Evolutionary conservation across 2,797 vertebrate species (phyloP).

Genomic region (Chromobotia macracanthus): DNA sequence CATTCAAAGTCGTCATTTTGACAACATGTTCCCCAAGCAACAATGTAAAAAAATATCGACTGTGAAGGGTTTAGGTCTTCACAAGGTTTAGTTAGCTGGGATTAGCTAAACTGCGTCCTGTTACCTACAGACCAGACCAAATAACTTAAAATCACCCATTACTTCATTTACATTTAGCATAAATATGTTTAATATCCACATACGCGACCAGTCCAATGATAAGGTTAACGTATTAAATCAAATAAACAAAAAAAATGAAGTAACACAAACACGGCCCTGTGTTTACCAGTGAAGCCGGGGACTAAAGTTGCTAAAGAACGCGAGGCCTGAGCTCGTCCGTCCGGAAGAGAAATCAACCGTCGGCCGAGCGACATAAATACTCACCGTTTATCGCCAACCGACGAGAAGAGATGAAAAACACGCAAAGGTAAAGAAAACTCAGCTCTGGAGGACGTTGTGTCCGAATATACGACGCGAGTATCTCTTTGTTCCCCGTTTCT

Average conservation of each 20-base stretch:
- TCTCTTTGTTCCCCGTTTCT: slow-evolving; percentile 67
- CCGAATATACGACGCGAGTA: slow-evolving; percentile 45
- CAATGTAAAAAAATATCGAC: neutral
- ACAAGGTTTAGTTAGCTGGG: slow-evolving; percentile 4
- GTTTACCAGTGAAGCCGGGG: slow-evolving; percentile 60
- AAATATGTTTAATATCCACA: neutral
- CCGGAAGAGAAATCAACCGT: slow-evolving; percentile 57
- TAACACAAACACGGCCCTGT: slow-evolving; percentile 52
- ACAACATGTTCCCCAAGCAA: neutral
- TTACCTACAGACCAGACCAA: slow-evolving; percentile 8
- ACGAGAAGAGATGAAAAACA: slow-evolving; percentile 1
- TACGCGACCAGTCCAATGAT: neutral
- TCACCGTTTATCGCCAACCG: slow-evolving; percentile 10
- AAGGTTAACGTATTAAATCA: neutral
- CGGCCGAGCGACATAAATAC: slow-evolving; percentile 7
- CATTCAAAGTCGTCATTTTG: neutral
- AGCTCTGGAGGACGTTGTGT: neutral
- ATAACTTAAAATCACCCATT: neutral
- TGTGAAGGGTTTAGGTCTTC: neutral
- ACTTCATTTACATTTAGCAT: neutral
- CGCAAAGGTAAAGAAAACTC: neutral
- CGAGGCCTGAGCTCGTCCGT: slow-evolving; percentile 69
- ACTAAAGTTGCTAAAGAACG: slow-evolving; percentile 73
- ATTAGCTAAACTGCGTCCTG: slow-evolving; percentile 23
- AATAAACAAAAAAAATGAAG: neutral